Percentiles rank a stretch among this genome's conserved stretches.
Conservation (phyloP, 2,888 invertebrate genomes). For the Heliconius sara region DNA sequence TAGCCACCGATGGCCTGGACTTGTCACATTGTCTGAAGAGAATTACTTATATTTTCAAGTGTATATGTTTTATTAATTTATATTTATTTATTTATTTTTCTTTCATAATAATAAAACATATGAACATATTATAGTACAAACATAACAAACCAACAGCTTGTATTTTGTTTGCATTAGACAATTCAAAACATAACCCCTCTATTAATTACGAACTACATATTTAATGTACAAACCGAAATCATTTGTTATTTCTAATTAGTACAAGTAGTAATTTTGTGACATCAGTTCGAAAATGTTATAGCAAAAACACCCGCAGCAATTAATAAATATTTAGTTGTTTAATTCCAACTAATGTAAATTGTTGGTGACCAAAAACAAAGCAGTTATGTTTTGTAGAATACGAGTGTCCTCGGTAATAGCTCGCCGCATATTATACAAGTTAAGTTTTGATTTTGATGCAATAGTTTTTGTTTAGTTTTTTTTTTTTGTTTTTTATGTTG, state of each 20-base stretch:
- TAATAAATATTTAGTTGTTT: slow-evolving; percentile 45
- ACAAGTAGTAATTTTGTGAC: slow-evolving; percentile 30
- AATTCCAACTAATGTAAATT: slow-evolving; percentile 45
- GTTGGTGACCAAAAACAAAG: slow-evolving; percentile 38
- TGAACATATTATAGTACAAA: neutral
- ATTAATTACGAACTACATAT: slow-evolving; percentile 28
- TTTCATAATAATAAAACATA: neutral
- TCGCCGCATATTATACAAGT: slow-evolving; percentile 22
- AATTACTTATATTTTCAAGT: too few relatives aligned
- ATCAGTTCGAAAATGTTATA: slow-evolving; percentile 33
- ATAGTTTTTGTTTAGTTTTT: neutral
- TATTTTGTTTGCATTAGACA: slow-evolving; percentile 7
- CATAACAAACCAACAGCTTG: neutral
- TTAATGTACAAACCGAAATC: slow-evolving; percentile 34
- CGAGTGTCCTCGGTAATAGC: slow-evolving; percentile 27
- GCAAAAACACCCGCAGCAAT: slow-evolving; percentile 40
- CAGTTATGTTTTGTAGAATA: slow-evolving; percentile 41
- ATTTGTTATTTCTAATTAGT: slow-evolving; percentile 39
- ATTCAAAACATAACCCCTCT: neutral
- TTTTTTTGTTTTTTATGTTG: too few relatives aligned
- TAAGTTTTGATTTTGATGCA: slow-evolving; percentile 7
- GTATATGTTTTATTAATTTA: too few relatives aligned
- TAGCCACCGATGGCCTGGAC: too few relatives aligned
- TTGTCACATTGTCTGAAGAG: too few relatives aligned
- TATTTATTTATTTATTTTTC: too few relatives aligned